phyloP scores from a whole-genome alignment of 37 sponge, comb jelly and placozoan genomes.

The Halichondria panicea region DNA sequence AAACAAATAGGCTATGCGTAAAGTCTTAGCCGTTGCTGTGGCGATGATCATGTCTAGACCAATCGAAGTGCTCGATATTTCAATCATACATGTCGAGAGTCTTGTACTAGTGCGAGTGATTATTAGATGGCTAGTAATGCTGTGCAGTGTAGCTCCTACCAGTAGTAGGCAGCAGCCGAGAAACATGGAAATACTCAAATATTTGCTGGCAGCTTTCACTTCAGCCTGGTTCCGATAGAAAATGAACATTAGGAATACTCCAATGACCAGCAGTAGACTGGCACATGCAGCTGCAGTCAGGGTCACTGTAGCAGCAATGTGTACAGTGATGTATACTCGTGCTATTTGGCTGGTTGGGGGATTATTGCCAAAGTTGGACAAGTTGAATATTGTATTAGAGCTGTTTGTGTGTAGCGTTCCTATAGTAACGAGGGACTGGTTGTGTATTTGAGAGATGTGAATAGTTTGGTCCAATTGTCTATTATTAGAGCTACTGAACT shows the following conservation, averaged over 20 bases:
- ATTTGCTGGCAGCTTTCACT: conserved; percentile 10
- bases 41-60: not conserved
- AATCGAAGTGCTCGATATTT: not conserved
- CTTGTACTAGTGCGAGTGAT: not conserved
- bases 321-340: not conserved
- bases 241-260: not conserved
- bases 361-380: not conserved
- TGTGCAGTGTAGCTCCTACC: not conserved
- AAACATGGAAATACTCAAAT: conserved; percentile 25
- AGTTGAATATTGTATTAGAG: not conserved
- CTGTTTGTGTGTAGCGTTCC: not conserved
- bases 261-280: not conserved
- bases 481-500: not conserved
- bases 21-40: not conserved
- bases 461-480: not conserved
- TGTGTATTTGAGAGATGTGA: not conserved
- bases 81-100: not conserved
- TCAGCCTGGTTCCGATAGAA: not conserved
- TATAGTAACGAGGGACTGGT: too few species aligned
- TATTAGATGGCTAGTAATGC: not conserved
- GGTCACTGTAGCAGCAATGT: not conserved
- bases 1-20: not conserved
- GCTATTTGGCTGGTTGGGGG: not conserved
- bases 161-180: conserved; percentile 24
- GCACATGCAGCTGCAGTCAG: not conserved